Evolutionary conservation across 2,797 vertebrate genomes (phyloP).

Genomic region (Propithecus deckenii): DNA sequence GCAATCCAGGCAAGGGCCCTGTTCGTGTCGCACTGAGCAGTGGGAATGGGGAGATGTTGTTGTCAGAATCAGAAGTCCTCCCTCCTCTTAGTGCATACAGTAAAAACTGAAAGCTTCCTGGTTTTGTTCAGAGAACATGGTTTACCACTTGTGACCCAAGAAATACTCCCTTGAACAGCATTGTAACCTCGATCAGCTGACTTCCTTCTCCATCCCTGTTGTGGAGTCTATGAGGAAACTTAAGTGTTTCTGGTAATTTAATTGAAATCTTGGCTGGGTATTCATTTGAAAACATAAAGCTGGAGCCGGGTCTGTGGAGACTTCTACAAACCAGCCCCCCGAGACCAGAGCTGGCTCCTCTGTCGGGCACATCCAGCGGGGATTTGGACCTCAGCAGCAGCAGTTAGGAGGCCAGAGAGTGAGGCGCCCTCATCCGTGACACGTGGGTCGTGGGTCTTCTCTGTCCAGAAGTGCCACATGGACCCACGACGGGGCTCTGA

Average conservation of each 20-base stretch:
- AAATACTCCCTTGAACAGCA: conserved; percentile 2
- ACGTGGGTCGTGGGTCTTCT: background rate
- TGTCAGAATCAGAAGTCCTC: background rate
- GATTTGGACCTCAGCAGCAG: background rate
- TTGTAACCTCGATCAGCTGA: conserved; percentile 57
- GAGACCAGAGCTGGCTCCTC: conserved; percentile 71
- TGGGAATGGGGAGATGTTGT: background rate
- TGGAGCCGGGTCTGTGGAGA: conserved; percentile 76
- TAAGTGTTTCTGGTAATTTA: conserved; percentile 82
- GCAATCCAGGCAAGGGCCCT: background rate
- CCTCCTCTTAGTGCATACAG: conserved; percentile 30
- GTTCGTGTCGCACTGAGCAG: background rate
- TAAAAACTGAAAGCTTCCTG: conserved; percentile 42
- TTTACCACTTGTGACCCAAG: conserved; percentile 62
- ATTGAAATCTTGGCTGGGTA: conserved; percentile 68
- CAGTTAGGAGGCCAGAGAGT: background rate
- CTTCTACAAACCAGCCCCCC: conserved; percentile 33
- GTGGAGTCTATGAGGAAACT: conserved; percentile 60
- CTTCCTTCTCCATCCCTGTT: conserved; percentile 73
- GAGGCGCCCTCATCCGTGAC: background rate
- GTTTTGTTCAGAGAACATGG: conserved; percentile 49
- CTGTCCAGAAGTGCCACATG: accelerated
- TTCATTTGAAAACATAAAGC: conserved; percentile 71
- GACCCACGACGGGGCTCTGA: background rate
- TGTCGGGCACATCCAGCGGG: conserved; percentile 54